phyloP scores from a whole-genome alignment of 1,140 invertebrate genomes.

The Brachionus angularis region DNA sequence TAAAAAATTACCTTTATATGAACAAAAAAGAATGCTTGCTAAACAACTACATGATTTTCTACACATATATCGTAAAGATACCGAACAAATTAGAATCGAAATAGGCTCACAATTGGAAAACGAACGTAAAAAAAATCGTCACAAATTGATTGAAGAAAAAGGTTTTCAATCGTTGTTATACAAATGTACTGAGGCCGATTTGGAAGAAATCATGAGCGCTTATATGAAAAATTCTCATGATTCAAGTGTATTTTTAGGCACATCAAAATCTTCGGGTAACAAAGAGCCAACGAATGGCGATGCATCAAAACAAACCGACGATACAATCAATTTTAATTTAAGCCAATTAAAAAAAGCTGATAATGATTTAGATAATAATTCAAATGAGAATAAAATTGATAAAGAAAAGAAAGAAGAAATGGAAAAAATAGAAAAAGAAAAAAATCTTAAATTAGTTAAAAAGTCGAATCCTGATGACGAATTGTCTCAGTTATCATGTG shows the following conservation, averaged over 20 bases:
- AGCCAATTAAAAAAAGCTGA: background rate
- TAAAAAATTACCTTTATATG: slow-evolving; percentile 72
- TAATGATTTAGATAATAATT: background rate
- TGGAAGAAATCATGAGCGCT: slow-evolving; percentile 65
- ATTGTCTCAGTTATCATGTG: background rate
- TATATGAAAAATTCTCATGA: slow-evolving; percentile 66
- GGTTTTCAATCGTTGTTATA: slow-evolving; percentile 43
- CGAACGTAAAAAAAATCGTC: slow-evolving; percentile 45
- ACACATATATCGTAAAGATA: slow-evolving; percentile 74
- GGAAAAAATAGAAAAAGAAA: no score
- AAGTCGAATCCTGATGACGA: no score
- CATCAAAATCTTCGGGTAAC: slow-evolving; percentile 46
- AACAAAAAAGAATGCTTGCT: slow-evolving; percentile 76
- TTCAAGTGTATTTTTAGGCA: slow-evolving; percentile 65
- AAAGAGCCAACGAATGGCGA: background rate
- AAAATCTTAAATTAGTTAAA: no score
- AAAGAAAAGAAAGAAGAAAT: background rate
- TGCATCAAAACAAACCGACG: background rate
- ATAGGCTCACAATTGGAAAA: slow-evolving; percentile 39
- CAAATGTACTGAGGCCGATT: slow-evolving; percentile 62
- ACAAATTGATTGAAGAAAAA: slow-evolving; percentile 38
- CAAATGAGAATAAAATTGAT: background rate
- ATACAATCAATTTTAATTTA: slow-evolving; percentile 16
- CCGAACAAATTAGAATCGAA: slow-evolving; percentile 63
- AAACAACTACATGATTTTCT: slow-evolving; percentile 88